Conservation (phyloP, 2,113 vertebrate species). For the Diphyllodes magnificus region DNA sequence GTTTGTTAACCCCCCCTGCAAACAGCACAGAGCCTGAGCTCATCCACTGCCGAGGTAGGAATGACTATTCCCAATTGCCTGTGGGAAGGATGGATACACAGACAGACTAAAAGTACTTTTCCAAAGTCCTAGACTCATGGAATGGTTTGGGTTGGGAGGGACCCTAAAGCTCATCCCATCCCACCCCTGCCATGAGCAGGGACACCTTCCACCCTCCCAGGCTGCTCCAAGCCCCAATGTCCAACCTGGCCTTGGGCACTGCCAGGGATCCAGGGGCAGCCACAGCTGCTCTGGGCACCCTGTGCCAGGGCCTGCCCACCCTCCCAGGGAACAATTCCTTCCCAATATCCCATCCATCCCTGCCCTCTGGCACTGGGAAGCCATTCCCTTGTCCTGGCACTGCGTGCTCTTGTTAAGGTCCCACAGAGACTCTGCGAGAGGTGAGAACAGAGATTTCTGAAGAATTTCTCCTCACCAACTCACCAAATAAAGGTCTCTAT, state of each 20-base stretch:
- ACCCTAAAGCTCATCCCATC: fast-evolving
- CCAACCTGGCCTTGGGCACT: neutral
- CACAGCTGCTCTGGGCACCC: neutral
- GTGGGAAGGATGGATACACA: neutral
- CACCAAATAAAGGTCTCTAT: neutral
- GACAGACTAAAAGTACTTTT: neutral
- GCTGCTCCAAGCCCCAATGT: neutral
- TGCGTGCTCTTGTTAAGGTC: neutral
- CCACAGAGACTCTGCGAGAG: neutral
- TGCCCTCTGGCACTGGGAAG: neutral
- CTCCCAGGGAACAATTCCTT: neutral
- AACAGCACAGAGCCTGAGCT: neutral
- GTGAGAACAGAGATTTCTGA: neutral
- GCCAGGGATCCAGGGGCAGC: neutral
- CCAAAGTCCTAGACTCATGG: neutral
- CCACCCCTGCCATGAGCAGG: neutral
- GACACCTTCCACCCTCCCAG: neutral
- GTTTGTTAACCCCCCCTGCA: neutral
- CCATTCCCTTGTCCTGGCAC: neutral
- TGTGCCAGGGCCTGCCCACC: neutral
- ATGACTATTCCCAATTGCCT: neutral
- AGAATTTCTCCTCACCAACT: neutral
- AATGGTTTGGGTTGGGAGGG: neutral
- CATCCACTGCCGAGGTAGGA: neutral
- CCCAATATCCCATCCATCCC: neutral